phyloP scores from a whole-genome alignment of 2,113 vertebrate species.

The Orientallactaga bullata region DNA sequence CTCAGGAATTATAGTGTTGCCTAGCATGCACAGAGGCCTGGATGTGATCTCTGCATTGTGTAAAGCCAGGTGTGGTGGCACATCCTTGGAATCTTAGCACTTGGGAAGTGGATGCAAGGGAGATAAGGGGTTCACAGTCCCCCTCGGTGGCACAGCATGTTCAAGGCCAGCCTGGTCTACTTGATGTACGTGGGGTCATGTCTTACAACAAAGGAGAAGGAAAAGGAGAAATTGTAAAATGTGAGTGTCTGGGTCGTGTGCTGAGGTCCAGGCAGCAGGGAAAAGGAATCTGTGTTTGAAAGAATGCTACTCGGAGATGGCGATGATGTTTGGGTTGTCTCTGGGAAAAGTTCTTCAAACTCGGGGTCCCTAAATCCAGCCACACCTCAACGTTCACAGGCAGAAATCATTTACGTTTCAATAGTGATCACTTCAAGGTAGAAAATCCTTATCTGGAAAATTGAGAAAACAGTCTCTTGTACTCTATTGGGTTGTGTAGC shows the following conservation, averaged over 20 bases:
- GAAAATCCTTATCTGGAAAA: neutral
- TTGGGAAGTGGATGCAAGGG: too few relatives aligned
- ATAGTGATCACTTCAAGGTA: neutral
- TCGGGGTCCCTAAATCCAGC: neutral
- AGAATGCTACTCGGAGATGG: too few relatives aligned
- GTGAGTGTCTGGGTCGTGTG: neutral
- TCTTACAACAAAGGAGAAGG: too few relatives aligned
- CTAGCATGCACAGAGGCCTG: neutral
- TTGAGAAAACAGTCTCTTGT: neutral
- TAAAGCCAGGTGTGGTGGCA: neutral
- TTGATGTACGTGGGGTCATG: too few relatives aligned
- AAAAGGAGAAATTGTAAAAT: neutral
- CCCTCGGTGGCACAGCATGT: too few relatives aligned
- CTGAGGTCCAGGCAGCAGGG: neutral
- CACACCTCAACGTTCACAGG: neutral
- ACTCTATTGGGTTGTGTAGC: neutral
- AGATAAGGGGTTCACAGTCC: too few relatives aligned
- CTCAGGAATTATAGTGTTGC: too few relatives aligned
- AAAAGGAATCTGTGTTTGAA: neutral
- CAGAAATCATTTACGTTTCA: slow-evolving; percentile 36
- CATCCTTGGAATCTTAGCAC: too few relatives aligned
- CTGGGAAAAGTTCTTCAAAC: neutral
- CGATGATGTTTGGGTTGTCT: neutral
- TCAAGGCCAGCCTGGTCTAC: too few relatives aligned
- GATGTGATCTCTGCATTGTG: too few relatives aligned